Conservation (phyloP, 2,113 vertebrate genomes). For the Lophochroa leadbeateri region DNA sequence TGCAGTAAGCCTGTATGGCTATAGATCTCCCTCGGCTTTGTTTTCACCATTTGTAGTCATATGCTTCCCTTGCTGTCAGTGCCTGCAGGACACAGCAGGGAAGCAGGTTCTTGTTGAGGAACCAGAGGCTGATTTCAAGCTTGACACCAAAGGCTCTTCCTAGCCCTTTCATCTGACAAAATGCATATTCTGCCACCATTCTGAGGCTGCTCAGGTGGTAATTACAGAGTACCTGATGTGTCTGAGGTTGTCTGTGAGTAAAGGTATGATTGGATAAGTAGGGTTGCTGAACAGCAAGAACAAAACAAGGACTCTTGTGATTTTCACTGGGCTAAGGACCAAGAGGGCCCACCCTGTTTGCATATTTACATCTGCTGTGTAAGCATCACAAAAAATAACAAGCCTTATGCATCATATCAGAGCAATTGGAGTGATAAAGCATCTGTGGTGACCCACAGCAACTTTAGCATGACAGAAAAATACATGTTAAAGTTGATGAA, state of each 20-base stretch:
- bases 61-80: not conserved
- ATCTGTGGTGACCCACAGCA: not conserved
- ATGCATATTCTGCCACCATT: not conserved
- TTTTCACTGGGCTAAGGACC: not conserved
- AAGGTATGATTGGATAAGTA: not conserved
- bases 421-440: not conserved
- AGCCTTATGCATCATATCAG: not conserved
- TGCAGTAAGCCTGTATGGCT: not conserved
- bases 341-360: not conserved
- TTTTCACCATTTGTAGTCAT: not conserved
- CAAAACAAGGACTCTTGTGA: not conserved
- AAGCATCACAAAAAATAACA: not conserved
- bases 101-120: not conserved
- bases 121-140: not conserved
- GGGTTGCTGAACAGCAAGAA: not conserved
- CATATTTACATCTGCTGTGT: not conserved
- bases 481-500: not conserved
- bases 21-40: not conserved
- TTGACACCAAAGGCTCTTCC: not conserved
- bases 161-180: not conserved
- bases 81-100: fast-evolving
- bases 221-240: not conserved
- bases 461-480: not conserved
- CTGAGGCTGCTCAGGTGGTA: not conserved
- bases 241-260: not conserved